phyloP scores from a whole-genome alignment of 2,888 invertebrate genomes.

The Xylophagus ater region DNA sequence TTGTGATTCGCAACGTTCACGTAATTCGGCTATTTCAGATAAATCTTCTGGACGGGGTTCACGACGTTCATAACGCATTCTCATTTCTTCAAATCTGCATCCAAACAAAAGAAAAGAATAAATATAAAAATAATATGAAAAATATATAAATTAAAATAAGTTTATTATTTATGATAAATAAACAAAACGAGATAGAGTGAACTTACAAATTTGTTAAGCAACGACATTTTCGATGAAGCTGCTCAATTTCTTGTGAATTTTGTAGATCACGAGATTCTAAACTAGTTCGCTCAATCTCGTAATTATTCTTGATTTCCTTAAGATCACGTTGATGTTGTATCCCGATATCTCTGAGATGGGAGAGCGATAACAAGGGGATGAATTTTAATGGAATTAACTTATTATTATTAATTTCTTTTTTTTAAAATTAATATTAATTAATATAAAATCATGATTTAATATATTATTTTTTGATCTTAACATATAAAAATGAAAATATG shows the following conservation, averaged over 20 bases:
- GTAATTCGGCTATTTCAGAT: conserved; percentile 44
- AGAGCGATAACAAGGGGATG: conserved; percentile 16
- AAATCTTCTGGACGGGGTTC: conserved; percentile 47
- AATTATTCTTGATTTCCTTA: conserved; percentile 36
- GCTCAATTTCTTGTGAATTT: conserved; percentile 45
- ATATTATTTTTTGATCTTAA: neutral
- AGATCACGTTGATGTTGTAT: conserved; percentile 36
- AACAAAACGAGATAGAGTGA: conserved; percentile 4
- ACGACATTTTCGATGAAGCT: conserved; percentile 45
- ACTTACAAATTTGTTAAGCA: conserved; percentile 48
- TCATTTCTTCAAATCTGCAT: conserved; percentile 46
- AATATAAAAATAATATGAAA: conserved; percentile 5
- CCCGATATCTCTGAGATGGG: conserved; percentile 40
- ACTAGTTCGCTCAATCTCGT: conserved; percentile 34
- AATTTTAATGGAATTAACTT: neutral
- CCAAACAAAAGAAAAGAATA: conserved; percentile 1
- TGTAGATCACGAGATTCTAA: conserved; percentile 41
- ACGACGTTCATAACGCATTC: conserved; percentile 45
- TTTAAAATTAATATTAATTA: neutral
- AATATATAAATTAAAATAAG: neutral
- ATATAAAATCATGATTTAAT: neutral
- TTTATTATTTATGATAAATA: neutral
- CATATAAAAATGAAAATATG: too few species aligned
- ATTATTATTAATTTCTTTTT: neutral
- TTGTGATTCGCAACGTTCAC: conserved; percentile 46